Base-by-base conservation (phyloP, 2,888 invertebrate species). In the Diplolepis rosae region DNA sequence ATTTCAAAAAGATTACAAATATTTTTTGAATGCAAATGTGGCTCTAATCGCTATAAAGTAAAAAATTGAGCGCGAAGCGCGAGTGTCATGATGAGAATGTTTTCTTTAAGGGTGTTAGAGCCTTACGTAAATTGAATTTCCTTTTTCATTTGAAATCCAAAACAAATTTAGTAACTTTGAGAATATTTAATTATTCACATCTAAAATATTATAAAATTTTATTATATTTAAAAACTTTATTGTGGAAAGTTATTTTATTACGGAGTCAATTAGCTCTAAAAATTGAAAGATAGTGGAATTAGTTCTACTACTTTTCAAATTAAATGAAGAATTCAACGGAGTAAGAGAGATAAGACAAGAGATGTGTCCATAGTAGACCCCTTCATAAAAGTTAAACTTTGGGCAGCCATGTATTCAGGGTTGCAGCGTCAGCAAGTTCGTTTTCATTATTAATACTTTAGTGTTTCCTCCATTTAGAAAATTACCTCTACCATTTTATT, bases 311-410 rank as follows among this genome's bases (percentile, higher is more conserved):
- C 18, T 45, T 9, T 52, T 52, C 28, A 52, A n/a, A 52, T 76
- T 74, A 76, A 79, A 75, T 77, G 75, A 72, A 70, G 73, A 70
- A 77, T 76, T 77, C 70, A 77, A 73, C 73, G 71, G 71, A 72
- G 73, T 72, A 77, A 73, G 74, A 79, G 71, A 74, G 77, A 74
- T 77, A 77, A 74, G 71, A 65, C 45, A 56, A 66, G 66, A 42
- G 15, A 28, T 27, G 27, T 5, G 5, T 52, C 28, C 11, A 52
- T 52, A 28, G 28, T n/a, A 6, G 7, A 13, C 6, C 24, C 52
- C 42, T 42, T 42, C 5, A 1, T 42, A 42, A 42, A 42, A 42
- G 3, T 11, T 5, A 15, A 15, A 15, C 15, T 45, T 45, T 18
- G 18, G 15, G 18, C 2, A 45, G 6, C 15, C 18, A 45, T n/a